Evolutionary conservation across 2,113 vertebrate genomes (phyloP), one percentile per base, ranked within the genome.

Genomic region (Vidua macroura): DNA sequence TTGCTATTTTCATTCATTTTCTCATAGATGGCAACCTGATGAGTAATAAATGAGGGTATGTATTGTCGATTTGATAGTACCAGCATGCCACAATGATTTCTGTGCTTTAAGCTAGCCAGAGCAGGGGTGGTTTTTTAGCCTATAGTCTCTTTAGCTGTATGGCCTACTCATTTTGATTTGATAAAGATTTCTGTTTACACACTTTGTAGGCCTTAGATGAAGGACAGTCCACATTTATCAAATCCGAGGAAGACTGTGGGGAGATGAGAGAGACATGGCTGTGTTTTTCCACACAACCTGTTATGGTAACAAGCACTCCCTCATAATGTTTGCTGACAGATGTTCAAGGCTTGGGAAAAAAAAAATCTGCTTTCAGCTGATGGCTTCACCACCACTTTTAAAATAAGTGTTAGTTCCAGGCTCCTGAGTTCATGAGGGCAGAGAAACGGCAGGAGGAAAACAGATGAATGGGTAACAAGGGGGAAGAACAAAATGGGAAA

Each of bases 271-370:
- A 48, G 60, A 78, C 43, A 31, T 4, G 1, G 25, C 37, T 56
- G 67, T 90, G 76, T 88, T 95, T 96, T 96, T 92, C 78, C 80
- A 95, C 62, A 60, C 58, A 92, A 69, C 72, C 35, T 96, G 62
- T 90, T 91, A 78, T 25, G 43, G 60, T 67, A 91, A 87, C 48
- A 75, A 62, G 58, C 68, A 69, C 67, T 76, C 52, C 66, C 76
- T 63, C 10, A 0, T 78, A 92, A 67, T 79, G 72, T 93, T 96
- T 95, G 75, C 78, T 83, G 68, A 96, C 92, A 96, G 93, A 93
- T 92, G 74, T 95, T 92, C 92, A 86, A 96, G 67, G 66, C 67
- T 95, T 75, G 48, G 12, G 58, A 69, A 82, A 86, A 88, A 86
- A 88, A 55, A 30, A 4, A 28, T 62, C 9, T 60, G 33, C 56